Base-by-base conservation (phyloP, 2,113 vertebrate genomes). In the Erpornis zantholeuca region DNA sequence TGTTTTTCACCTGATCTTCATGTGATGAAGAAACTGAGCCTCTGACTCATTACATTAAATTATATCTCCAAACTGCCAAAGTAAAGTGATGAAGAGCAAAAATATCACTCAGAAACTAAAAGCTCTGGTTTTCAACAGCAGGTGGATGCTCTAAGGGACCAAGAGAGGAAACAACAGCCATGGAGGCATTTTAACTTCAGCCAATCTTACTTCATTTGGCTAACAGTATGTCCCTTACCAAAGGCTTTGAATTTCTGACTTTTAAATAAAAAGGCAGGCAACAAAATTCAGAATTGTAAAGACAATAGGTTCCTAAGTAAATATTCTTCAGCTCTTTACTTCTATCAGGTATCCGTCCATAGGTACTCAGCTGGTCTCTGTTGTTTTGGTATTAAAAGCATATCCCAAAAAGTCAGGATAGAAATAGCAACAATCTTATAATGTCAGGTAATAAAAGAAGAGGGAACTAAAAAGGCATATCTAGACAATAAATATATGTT, bases 31-130 rank as follows among this genome's bases (percentile, higher is more conserved):
- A 92, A 94, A 78, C 72, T 68, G 38, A 86, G 60, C n/a, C 71
- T 79, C 33, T 94, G 86, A 93, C 44, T 84, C 80, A 89, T 54
- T 77, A 87, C n/a, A 27, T 47, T 78, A 75, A 89, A 89, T 84
- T 89, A 45, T 36, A 64, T 82, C 84, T 84, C 69, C 57, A 91
- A 94, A 65, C 20, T 53, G 44, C 8, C 49, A 49, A 49, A 64
- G n/a, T 4, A 70, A 63, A 76, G 20, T 61, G 63, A 10, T 53
- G 53, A 76, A 84, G 57, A 75, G 49, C 19, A 89, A 88, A 89
- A 82, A 53, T 23, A 29, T 27, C 56, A 76, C 57, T 91, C 40
- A 65, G 75, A 86, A 93, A 64, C 22, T 15, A 71, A 82, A 81
- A 86, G 31, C 12, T 90, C 50, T 89, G 20, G 5, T 75, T 94